phyloP scores from a whole-genome alignment of 2,113 vertebrate species.

The Pituophis catenifer region DNA sequence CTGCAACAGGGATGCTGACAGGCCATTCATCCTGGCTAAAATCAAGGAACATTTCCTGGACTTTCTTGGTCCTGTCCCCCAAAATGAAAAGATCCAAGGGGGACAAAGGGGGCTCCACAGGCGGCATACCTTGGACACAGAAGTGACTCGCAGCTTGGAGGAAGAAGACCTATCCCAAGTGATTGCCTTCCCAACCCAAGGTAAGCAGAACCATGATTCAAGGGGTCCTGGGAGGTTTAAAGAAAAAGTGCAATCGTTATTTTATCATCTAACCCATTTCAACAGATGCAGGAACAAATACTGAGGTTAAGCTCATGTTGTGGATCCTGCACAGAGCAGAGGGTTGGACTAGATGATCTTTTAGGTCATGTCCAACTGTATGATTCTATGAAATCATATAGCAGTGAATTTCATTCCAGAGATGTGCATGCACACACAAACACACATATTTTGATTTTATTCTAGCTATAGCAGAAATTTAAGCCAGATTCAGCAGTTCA shows the following conservation, averaged over 20 bases:
- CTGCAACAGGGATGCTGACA: constrained; percentile 51
- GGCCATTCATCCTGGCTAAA: constrained; percentile 72
- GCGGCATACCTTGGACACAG: constrained; percentile 53
- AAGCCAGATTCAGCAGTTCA: neutral
- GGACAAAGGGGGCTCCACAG: constrained; percentile 53
- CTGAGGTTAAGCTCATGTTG: neutral
- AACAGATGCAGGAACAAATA: neutral
- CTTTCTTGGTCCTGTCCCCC: constrained; percentile 57
- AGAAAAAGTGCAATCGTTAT: neutral
- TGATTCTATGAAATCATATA: neutral
- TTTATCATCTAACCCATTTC: neutral
- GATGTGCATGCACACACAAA: neutral
- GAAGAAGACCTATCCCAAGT: constrained; percentile 74
- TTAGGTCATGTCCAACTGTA: neutral
- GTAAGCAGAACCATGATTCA: constrained; percentile 64
- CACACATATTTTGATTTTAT: neutral
- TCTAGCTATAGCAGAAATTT: neutral
- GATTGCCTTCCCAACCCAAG: constrained; percentile 85
- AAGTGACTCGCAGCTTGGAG: constrained; percentile 12
- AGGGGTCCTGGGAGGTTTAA: neutral
- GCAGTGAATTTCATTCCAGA: neutral
- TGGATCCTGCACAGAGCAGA: neutral
- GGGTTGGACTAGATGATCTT: neutral
- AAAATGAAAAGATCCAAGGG: constrained; percentile 39
- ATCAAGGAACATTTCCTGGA: constrained; percentile 69